phyloP scores from a whole-genome alignment of 1,140 invertebrate genomes.

The Ceratina calcarata region DNA sequence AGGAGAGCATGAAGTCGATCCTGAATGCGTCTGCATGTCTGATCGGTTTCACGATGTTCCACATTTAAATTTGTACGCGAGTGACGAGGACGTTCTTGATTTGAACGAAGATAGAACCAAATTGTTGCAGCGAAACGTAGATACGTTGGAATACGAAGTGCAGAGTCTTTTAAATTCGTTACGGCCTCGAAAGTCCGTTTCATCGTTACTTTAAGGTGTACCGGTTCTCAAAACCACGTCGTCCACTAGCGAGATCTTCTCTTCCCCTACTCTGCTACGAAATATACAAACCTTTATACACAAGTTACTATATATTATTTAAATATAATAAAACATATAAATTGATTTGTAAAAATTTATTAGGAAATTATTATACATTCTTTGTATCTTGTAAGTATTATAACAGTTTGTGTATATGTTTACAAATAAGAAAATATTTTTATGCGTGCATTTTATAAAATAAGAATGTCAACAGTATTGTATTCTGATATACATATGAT shows the following conservation, averaged over 20 bases:
- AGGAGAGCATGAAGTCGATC: conserved; percentile 5
- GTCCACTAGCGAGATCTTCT: too few species aligned
- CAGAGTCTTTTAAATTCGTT: conserved; percentile 62
- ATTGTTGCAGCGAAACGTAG: conserved; percentile 66
- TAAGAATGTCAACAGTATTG: not conserved
- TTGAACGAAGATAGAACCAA: conserved; percentile 16
- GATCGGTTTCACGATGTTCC: conserved; percentile 3
- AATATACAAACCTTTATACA: not conserved
- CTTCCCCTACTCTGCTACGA: too few species aligned
- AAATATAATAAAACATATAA: not conserved
- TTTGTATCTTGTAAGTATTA: conserved; percentile 51
- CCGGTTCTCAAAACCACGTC: too few species aligned
- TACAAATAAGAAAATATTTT: conserved; percentile 29
- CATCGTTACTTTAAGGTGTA: too few species aligned
- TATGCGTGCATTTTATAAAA: conserved; percentile 44
- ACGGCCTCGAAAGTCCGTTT: conserved; percentile 20
- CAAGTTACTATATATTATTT: not conserved
- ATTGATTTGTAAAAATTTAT: conserved; percentile 21
- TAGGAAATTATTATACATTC: conserved; percentile 49
- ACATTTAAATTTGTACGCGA: conserved; percentile 24
- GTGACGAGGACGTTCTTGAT: conserved; percentile 15
- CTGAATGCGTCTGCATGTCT: conserved; percentile 1
- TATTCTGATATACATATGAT: not conserved
- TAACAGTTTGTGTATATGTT: conserved; percentile 26
- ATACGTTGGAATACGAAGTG: conserved; percentile 70